Conservation (phyloP, 2,888 invertebrate genomes). For the Acutogordius australiensis region DNA sequence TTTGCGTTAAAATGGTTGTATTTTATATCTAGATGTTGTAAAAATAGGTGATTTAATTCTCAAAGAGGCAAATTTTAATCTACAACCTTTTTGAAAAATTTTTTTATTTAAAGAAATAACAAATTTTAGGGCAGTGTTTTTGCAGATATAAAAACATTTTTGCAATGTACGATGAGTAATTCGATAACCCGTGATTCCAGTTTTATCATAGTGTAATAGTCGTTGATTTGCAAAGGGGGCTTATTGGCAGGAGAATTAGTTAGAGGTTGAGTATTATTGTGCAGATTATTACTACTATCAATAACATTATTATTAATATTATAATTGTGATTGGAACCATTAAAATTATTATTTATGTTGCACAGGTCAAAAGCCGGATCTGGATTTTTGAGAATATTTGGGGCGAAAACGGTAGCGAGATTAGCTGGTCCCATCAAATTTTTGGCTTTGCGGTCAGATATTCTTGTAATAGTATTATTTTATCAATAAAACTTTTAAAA, state of each 20-base stretch:
- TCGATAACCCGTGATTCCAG: constrained; percentile 35
- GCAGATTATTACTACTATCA: constrained; percentile 24
- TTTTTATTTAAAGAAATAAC: no score
- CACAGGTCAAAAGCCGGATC: constrained; percentile 28
- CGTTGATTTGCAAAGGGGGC: not conserved
- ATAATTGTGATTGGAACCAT: constrained; percentile 26
- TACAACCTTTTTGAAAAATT: no score
- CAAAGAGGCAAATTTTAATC: no score
- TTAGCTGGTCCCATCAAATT: constrained; percentile 81
- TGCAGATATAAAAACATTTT: constrained; percentile 23
- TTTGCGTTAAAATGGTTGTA: no score
- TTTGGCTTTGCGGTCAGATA: constrained; percentile 41
- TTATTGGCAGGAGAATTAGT: not conserved
- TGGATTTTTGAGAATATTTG: constrained; percentile 37
- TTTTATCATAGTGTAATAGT: constrained; percentile 19
- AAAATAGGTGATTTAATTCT: no score
- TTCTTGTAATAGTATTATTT: no score
- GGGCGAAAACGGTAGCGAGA: constrained; percentile 66
- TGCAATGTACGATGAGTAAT: constrained; percentile 33
- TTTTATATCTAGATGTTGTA: no score
- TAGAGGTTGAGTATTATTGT: constrained; percentile 20
- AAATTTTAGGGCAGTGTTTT: no score
- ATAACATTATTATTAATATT: constrained; percentile 17
- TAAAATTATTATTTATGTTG: constrained; percentile 24
- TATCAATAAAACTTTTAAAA: no score